Evolutionary conservation across 2,113 vertebrate species (phyloP), one percentile per base, ranked within the genome.

Genomic region (Chaetops frenatus): DNA sequence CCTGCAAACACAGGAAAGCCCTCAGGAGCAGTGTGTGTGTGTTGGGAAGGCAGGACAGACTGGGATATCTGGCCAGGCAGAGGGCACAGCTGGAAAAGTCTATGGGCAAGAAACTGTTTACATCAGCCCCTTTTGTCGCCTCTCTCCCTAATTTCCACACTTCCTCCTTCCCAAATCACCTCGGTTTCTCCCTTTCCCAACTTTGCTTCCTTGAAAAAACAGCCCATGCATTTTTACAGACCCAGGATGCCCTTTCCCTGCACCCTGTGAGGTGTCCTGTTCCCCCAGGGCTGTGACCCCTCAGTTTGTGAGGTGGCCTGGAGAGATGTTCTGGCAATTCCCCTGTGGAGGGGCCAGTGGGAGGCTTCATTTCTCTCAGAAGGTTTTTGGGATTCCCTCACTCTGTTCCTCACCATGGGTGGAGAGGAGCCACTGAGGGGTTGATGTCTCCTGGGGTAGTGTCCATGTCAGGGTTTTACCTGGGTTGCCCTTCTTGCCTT

Each of bases 341-440:
- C 36, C 27, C 17, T 22, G 10, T 13, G 35, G 12, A 82, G 25
- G 22, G 8, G 2, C 15, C 50, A 70, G 12, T 1, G 0, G 17
- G 27, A n/a, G 17, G 24, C 4, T 23, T 54, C 6, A 27, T 57
- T 74, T 50, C 60, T 69, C 85, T 56, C 6, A 40, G 31, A 27
- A 58, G 15, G 14, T 23, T 81, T 69, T 35, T 66, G 36, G 31
- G 11, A 17, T 79, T 25, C 5, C 12, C 11, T 5, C 29, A 33
- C 50, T 67, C 40, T 44, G 21, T 22, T 61, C 31, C 42, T 54
- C 40, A 10, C 15, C 0, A 0, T 24, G 22, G 40, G 24, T 44
- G 36, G 19, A 44, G 22, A 11, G 35, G 22, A 57, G 42, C 36
- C 56, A 15, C 28, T 22, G 33, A 57, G 40, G 47, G 45, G 19